Evolutionary conservation across 2,797 vertebrate genomes (phyloP).

Genomic region (Pipistrellus pygmaeus): DNA sequence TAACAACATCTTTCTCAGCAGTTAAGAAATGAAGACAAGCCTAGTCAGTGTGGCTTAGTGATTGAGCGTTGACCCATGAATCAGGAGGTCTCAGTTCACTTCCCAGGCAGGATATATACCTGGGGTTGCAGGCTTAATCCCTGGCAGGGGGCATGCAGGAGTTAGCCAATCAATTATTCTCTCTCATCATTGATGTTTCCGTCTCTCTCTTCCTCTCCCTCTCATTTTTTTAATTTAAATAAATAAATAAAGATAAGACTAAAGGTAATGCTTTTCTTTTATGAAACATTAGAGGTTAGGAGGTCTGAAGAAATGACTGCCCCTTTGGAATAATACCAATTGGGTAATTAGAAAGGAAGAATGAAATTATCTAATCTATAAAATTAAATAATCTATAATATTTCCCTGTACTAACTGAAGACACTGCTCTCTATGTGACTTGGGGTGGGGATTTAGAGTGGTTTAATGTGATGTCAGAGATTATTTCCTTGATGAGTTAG

Average conservation of each 20-base stretch:
- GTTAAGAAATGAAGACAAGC: background rate
- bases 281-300: background rate
- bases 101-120: no score
- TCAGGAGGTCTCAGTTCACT: no score
- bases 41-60: no score
- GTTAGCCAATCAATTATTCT: no score
- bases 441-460: background rate
- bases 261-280: constrained; percentile 14
- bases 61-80: no score
- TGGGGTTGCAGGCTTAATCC: no score
- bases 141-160: no score
- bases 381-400: background rate
- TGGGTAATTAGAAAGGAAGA: constrained; percentile 30
- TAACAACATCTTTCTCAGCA: background rate
- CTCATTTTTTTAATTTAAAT: no score
- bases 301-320: background rate
- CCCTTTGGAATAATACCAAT: constrained; percentile 21
- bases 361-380: background rate
- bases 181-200: no score
- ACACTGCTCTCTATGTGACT: background rate
- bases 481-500: background rate
- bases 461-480: background rate
- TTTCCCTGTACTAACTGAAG: background rate
- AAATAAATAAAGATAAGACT: background rate
- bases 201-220: no score